These are phyloP conservation scores for Phthorimaea operculella DNA, from an alignment of 1,140 invertebrate genomes.

Conservation along the genomic window DNA sequence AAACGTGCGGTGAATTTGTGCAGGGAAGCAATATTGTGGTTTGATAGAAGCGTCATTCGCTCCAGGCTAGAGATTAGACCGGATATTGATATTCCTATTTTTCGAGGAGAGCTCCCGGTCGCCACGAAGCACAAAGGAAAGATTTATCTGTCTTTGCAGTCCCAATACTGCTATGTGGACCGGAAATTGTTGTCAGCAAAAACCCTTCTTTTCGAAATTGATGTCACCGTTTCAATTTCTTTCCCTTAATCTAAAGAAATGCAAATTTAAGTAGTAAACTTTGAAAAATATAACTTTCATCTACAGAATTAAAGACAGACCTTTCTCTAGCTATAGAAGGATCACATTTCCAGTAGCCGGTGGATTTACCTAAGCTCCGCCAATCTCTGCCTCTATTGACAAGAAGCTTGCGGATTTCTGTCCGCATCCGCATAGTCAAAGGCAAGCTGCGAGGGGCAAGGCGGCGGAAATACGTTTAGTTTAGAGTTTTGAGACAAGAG, in stretches of 20 bases:
- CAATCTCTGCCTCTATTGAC: conserved; percentile 28
- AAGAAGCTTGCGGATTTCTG: conserved; percentile 39
- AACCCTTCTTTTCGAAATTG: background rate
- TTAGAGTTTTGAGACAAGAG: conserved; percentile 22
- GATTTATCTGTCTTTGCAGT: background rate
- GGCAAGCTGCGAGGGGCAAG: conserved; percentile 22
- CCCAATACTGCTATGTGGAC: background rate
- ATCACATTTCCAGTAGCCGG: background rate
- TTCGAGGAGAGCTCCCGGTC: background rate
- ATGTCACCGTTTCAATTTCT: no score
- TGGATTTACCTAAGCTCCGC: conserved; percentile 27
- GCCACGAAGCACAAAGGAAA: background rate
- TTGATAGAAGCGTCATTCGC: background rate
- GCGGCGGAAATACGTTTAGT: conserved; percentile 29
- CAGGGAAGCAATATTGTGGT: conserved; percentile 2
- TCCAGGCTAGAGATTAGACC: background rate
- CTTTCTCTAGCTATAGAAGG: background rate
- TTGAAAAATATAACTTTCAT: no score
- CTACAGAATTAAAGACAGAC: no score
- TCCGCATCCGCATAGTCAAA: conserved; percentile 24
- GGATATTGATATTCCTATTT: conserved; percentile 5
- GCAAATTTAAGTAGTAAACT: no score
- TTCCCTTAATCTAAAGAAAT: no score
- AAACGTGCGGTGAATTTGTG: background rate
- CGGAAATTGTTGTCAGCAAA: background rate